Conservation (phyloP, 2,888 invertebrate species). For the Meghimatium bilineatum region DNA sequence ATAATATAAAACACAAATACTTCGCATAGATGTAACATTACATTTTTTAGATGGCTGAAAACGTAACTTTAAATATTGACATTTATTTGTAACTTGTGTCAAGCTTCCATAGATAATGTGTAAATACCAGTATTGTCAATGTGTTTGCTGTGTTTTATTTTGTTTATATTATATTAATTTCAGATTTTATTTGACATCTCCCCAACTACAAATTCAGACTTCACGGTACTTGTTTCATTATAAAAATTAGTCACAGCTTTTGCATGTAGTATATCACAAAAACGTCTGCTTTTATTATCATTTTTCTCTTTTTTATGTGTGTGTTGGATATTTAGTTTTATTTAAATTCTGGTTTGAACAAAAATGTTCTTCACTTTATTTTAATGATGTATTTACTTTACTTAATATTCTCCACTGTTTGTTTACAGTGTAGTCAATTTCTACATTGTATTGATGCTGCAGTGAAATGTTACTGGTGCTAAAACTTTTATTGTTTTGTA, state of each 20-base stretch:
- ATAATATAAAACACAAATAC: too few species aligned
- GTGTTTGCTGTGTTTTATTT: background rate
- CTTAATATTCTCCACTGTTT: too few species aligned
- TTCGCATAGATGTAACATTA: too few species aligned
- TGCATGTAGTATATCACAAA: background rate
- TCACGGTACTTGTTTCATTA: constrained; percentile 39
- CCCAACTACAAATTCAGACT: constrained; percentile 41
- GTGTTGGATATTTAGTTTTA: background rate
- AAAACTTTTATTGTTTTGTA: too few species aligned
- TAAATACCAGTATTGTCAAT: background rate
- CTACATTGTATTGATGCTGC: too few species aligned
- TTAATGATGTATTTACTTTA: too few species aligned
- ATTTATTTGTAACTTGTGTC: background rate
- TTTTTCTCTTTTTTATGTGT: background rate
- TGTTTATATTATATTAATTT: constrained; percentile 36
- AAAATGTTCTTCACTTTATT: too few species aligned
- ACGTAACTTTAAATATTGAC: background rate
- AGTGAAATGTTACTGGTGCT: too few species aligned
- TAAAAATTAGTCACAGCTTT: background rate
- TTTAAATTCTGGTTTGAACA: background rate
- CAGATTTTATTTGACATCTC: constrained; percentile 53
- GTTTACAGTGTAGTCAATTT: too few species aligned
- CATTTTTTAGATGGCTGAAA: too few species aligned
- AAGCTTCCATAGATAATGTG: background rate
- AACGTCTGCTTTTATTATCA: background rate